Evolutionary conservation across 2,113 vertebrate species (phyloP).

Genomic region (Chionodraco myersi): DNA sequence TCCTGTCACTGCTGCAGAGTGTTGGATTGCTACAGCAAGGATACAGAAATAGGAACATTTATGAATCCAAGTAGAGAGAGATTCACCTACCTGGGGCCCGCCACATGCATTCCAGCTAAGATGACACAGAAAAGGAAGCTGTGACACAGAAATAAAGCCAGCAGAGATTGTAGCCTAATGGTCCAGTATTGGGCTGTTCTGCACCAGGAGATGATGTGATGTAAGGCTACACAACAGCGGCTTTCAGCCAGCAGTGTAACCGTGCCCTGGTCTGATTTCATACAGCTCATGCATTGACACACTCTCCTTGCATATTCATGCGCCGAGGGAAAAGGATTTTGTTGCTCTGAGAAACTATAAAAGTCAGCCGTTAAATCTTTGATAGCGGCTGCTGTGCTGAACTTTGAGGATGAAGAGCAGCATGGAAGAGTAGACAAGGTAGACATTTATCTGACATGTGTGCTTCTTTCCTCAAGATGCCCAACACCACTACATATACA

Average conservation of each 20-base stretch:
- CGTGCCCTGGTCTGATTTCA: conserved; percentile 44
- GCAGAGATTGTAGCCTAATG: conserved; percentile 65
- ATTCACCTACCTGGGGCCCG: conserved; percentile 23
- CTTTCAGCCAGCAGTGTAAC: conserved; percentile 54
- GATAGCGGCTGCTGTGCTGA: conserved; percentile 58
- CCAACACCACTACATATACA: not conserved
- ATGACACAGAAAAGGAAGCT: conserved; percentile 67
- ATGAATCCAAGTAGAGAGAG: not conserved
- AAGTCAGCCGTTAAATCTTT: conserved; percentile 77
- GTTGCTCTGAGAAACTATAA: conserved; percentile 67
- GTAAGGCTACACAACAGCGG: conserved; percentile 59
- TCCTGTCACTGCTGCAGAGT: conserved; percentile 9
- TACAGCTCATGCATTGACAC: conserved; percentile 30
- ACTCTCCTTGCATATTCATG: conserved; percentile 72
- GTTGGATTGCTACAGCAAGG: conserved; percentile 8
- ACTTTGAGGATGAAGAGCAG: conserved; percentile 50
- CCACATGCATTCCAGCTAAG: conserved; percentile 32
- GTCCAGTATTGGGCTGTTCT: conserved; percentile 66
- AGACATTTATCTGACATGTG: not conserved
- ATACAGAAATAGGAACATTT: conserved; percentile 35
- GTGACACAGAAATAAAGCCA: conserved; percentile 58
- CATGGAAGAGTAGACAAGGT: not conserved
- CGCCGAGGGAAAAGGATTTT: conserved; percentile 66
- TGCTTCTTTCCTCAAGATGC: not conserved
- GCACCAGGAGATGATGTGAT: conserved; percentile 72